phyloP scores from a whole-genome alignment of 2,113 vertebrate genomes.

The Eupsittula cactorum region DNA sequence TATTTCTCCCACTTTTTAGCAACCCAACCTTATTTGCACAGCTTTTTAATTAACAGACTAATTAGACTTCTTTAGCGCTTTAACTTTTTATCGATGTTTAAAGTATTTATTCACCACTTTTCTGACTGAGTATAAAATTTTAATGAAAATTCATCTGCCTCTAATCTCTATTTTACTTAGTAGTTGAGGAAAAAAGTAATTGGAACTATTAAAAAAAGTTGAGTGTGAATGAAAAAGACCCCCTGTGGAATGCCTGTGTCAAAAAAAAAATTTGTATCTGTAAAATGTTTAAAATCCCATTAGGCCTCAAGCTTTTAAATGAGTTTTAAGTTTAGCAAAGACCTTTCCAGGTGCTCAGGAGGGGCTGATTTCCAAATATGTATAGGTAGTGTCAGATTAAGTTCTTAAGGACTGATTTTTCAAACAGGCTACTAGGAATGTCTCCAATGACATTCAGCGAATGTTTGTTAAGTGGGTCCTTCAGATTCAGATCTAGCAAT shows the following conservation, averaged over 20 bases:
- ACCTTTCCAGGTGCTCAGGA: not conserved
- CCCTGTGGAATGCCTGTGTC: accelerated
- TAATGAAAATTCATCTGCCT: not conserved
- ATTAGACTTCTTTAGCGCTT: not conserved
- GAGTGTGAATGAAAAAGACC: not conserved
- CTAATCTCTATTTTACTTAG: not conserved
- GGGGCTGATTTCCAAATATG: not conserved
- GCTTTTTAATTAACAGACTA: not conserved
- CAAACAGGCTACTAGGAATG: not conserved
- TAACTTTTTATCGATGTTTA: not conserved
- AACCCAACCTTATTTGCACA: not conserved
- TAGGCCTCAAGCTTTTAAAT: not conserved
- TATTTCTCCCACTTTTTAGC: not conserved
- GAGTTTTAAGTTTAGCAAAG: not conserved
- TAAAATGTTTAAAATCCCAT: not conserved
- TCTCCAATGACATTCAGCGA: not conserved
- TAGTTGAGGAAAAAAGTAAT: not conserved
- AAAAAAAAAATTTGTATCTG: not conserved
- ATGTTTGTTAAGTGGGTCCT: not conserved
- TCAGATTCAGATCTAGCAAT: not conserved
- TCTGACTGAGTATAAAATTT: not conserved
- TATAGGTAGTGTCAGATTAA: not conserved
- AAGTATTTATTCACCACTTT: not conserved
- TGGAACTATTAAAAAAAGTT: not conserved
- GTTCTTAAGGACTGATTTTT: conserved; percentile 1